Percentiles rank a stretch among this genome's conserved stretches.
These are phyloP conservation scores for Anniella stebbinsi DNA, from an alignment of 2,797 vertebrate species.

Conservation along the genomic window DNA sequence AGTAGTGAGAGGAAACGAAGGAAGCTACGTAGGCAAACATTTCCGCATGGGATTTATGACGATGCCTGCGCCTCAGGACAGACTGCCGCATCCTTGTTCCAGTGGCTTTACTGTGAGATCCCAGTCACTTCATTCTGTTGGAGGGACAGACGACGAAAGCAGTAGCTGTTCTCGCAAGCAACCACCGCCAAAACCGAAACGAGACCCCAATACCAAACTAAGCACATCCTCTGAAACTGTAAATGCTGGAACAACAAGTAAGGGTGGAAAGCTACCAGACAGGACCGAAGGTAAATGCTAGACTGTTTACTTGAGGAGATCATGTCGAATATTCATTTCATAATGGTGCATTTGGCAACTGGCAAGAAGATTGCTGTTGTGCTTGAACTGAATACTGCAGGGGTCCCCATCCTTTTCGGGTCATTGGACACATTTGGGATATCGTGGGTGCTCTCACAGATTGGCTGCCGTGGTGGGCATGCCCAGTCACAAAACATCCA, in stretches of 20 bases:
- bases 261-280: conserved; percentile 83
- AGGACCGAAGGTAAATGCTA: conserved; percentile 80
- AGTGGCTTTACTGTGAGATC: conserved; percentile 94
- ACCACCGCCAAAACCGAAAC: conserved; percentile 95
- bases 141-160: conserved; percentile 92
- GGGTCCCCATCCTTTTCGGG: too few relatives aligned
- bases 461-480: too few relatives aligned
- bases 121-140: conserved; percentile 96
- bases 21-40: conserved; percentile 90
- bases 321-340: neutral
- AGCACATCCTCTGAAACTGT: conserved; percentile 98
- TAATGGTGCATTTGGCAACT: neutral
- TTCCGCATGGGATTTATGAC: conserved; percentile 97
- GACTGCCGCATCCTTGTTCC: conserved; percentile 89
- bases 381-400: too few relatives aligned
- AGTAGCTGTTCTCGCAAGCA: conserved; percentile 93
- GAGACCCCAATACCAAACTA: conserved; percentile 97
- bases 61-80: conserved; percentile 93
- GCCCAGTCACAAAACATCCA: too few relatives aligned
- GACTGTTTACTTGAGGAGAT: neutral
- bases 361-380: neutral
- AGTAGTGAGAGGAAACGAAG: conserved; percentile 87
- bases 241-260: conserved; percentile 87
- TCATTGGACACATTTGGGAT: too few relatives aligned
- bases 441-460: too few relatives aligned